Evolutionary conservation across 2,113 vertebrate species (phyloP).

Genomic region (Phoenicopterus ruber): DNA sequence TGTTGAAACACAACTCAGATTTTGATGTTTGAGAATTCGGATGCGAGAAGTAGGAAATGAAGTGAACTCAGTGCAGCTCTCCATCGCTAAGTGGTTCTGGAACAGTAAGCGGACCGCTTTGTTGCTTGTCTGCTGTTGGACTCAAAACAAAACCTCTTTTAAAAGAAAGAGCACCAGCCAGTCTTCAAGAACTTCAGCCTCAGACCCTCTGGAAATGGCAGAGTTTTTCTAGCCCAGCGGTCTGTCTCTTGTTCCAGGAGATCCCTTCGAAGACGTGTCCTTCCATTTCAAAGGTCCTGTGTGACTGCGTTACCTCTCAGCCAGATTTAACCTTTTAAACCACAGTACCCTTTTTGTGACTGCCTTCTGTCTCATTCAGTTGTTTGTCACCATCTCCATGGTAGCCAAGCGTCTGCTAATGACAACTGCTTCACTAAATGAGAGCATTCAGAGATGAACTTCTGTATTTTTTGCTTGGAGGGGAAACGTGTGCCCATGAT

Average conservation of each 20-base stretch:
- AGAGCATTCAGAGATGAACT: neutral
- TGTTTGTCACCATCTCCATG: constrained; percentile 29
- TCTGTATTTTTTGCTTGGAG: neutral
- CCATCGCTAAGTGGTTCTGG: neutral
- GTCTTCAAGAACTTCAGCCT: neutral
- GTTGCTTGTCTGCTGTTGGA: neutral
- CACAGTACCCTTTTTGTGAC: neutral
- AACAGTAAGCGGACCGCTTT: neutral
- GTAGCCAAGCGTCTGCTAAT: neutral
- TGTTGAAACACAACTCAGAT: neutral
- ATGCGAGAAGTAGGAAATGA: neutral
- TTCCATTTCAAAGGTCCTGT: neutral
- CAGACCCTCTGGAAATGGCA: neutral
- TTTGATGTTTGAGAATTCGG: neutral
- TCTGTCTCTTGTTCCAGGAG: neutral
- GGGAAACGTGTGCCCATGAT: neutral
- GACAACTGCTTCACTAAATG: neutral
- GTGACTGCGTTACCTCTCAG: neutral
- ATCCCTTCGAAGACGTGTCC: fast-evolving
- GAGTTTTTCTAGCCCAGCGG: neutral
- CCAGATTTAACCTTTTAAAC: neutral
- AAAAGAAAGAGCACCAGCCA: neutral
- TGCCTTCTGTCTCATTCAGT: neutral
- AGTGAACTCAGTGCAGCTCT: neutral
- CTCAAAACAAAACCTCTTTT: neutral